Evolutionary conservation across 2,797 vertebrate genomes (phyloP), one percentile per base, ranked within the genome.

Genomic region (Phataginus tetradactyla): DNA sequence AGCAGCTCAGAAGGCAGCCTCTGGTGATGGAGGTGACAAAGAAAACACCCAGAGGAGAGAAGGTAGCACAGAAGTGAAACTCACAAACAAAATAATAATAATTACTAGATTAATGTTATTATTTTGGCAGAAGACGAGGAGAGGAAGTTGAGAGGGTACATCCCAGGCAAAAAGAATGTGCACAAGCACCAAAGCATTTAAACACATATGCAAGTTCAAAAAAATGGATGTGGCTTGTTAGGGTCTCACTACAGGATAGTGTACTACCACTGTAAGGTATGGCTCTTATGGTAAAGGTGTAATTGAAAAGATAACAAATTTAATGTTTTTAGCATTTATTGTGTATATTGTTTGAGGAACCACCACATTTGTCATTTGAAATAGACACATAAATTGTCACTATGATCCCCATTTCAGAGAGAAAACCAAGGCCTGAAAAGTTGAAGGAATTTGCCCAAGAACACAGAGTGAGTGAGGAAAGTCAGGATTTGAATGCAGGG

Each of bases 351-450:
- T 91, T 91, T 77, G 37, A 93, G 29, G 34, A 96, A 64, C 17
- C 39, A 20, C n/a, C 55, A 25, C 80, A 59, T 45, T 93, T 96
- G 79, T 91, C 34, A 71, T 71, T 96, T 94, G 83, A 89, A 96
- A 55, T 51, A 86, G 23, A 78, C 23, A 34, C 20, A 61, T 37
- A 84, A 78, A 69, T 95, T 85, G n/a, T 84, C n/a, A 29, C 91
- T 72, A 64, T 81, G n/a, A 79, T 86, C 3, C 64, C 37, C 34
- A 75, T 80, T 94, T 91, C 45, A 3, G n/a, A 86, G 86, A 74
- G 49, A 96, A 96, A 86, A 68, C 39, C 55, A 64, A 90, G 53
- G 64, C 3, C 75, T 69, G 39, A 34, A 68, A 91, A 95, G 59
- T 45, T 63, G 79, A 93, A 94, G 45, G 29, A 88, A 86, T 96